Evolutionary conservation across 2,797 vertebrate genomes (phyloP).

Genomic region (Tragopan temminckii): DNA sequence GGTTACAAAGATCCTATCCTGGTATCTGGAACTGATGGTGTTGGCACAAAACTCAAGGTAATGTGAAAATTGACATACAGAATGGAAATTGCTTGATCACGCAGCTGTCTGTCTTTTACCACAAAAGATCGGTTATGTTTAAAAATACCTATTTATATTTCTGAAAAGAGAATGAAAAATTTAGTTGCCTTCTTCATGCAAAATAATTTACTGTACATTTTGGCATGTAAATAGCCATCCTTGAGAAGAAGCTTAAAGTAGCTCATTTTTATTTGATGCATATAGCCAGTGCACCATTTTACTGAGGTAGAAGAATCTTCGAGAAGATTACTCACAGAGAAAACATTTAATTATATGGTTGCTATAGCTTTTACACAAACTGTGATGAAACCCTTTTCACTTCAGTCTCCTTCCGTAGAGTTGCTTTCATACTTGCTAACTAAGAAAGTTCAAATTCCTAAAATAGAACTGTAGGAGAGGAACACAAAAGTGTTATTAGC

Average conservation of each 20-base stretch:
- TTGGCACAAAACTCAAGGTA: slow-evolving; percentile 98
- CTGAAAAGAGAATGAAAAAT: neutral
- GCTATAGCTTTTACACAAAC: neutral
- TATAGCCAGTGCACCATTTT: neutral
- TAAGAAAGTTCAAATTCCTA: neutral
- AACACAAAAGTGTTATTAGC: neutral
- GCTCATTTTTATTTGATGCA: neutral
- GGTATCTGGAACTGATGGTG: slow-evolving; percentile 95
- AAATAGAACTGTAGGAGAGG: neutral
- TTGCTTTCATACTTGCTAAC: neutral
- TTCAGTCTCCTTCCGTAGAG: neutral
- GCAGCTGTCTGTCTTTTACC: neutral
- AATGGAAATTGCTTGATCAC: neutral
- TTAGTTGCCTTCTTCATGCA: neutral
- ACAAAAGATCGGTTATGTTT: neutral
- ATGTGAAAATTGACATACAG: neutral
- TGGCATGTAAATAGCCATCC: neutral
- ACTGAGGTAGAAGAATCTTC: neutral
- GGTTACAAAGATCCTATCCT: slow-evolving; percentile 94
- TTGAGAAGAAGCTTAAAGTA: neutral
- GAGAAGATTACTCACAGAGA: neutral
- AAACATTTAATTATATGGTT: neutral
- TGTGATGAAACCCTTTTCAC: neutral
- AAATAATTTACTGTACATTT: neutral
- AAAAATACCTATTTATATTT: neutral